Evolutionary conservation across 2,113 vertebrate species (phyloP), one percentile per base, ranked within the genome.

Genomic region (Ptyas mucosa): DNA sequence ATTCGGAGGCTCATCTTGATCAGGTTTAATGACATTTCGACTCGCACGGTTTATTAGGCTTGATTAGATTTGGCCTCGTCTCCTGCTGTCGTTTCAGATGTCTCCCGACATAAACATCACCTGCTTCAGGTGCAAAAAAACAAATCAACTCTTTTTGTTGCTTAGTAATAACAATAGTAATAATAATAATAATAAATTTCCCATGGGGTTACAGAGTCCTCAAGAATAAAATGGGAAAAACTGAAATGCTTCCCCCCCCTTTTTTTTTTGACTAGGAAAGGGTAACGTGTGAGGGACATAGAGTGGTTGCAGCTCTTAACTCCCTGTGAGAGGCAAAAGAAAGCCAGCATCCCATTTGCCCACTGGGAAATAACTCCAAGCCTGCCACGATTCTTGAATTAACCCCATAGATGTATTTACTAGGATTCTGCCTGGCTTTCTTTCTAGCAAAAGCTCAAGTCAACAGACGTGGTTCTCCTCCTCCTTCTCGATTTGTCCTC

Each of bases 1-100:
- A 97, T 98, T 98, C 98, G 96, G 98, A 98, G 98, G 97, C 98
- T 98, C 98, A 98, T 98, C 98, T 98, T 98, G 97, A 98, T 98
- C 92, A 98, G 98, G 98, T 99, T 98, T 98, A 98, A 99, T 98
- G 97, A 98, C 97, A 98, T 98, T 98, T 98, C 97, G 95, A 97
- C 95, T 97, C 98, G 98, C 98, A 98, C 97, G 98, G 98, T 98
- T 99, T 99, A 99, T 99, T 99, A 99, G 98, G 97, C 98, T 98
- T 99, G 98, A 99, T 99, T 99, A 98, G 98, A 98, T 99, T 98
- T 98, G 97, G 98, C 97, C 98, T 97, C 96, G 97, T 94, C 98
- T 98, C 98, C 98, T 96, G 98, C 98, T 98, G 98, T 98, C 98
- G 97, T 97, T 93, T 98, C 97, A 98, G 98, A 98, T 98, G 98